Conservation (phyloP, 2,797 vertebrate species). For the Sparidentex hasta region DNA sequence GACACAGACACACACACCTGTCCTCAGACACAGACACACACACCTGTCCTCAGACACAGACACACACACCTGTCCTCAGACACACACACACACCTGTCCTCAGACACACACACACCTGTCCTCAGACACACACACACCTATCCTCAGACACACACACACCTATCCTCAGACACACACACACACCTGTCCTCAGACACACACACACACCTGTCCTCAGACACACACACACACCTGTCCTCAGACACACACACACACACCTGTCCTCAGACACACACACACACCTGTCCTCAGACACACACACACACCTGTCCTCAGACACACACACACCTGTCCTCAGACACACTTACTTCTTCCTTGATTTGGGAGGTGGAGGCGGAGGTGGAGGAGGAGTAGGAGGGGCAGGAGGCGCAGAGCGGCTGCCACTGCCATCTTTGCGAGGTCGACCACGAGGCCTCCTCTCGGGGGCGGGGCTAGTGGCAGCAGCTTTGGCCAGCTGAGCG, state of each 20-base stretch:
- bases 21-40: too few relatives aligned
- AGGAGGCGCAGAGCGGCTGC: conserved; percentile 48
- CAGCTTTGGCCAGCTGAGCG: conserved; percentile 85
- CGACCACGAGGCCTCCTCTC: conserved; percentile 92
- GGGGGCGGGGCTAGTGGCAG: conserved; percentile 85
- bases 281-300: too few relatives aligned
- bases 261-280: not conserved
- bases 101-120: too few relatives aligned
- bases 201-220: not conserved
- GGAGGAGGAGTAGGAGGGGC: conserved; percentile 39
- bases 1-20: too few relatives aligned
- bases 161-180: too few relatives aligned
- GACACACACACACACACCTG: not conserved
- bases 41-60: too few relatives aligned
- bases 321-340: not conserved
- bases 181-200: not conserved
- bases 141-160: too few relatives aligned
- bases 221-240: not conserved
- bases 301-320: not conserved
- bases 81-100: too few relatives aligned
- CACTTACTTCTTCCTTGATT: conserved; percentile 75
- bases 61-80: too few relatives aligned
- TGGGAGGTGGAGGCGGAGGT: conserved; percentile 56
- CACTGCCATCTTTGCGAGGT: conserved; percentile 93
- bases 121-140: too few relatives aligned